Conservation (phyloP, 2,113 vertebrate genomes). For the Rhynchomys soricoides region DNA sequence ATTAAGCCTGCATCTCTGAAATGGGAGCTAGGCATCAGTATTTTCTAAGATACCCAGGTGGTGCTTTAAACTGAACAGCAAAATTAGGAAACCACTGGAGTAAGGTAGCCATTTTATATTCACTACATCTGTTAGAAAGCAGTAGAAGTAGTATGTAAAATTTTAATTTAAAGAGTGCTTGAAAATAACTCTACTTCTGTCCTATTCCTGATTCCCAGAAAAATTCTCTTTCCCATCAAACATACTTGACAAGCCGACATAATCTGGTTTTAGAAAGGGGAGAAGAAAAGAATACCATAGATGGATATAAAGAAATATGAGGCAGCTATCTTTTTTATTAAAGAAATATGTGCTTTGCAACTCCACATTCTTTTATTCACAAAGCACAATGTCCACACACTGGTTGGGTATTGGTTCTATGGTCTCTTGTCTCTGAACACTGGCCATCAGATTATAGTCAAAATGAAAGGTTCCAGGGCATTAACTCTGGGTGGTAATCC, state of each 20-base stretch:
- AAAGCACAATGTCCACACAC: background rate
- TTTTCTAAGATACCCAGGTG: slow-evolving; percentile 38
- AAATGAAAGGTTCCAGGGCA: background rate
- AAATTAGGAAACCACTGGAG: slow-evolving; percentile 16
- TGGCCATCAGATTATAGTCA: background rate
- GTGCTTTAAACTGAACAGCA: slow-evolving; percentile 10
- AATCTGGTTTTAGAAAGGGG: background rate
- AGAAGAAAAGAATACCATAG: background rate
- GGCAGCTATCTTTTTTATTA: background rate
- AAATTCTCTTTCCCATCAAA: background rate
- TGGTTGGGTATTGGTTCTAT: background rate
- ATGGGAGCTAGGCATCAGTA: background rate
- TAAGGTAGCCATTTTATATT: slow-evolving; percentile 47
- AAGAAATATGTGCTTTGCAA: background rate
- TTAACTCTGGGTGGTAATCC: background rate
- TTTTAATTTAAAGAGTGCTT: background rate
- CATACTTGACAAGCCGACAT: background rate
- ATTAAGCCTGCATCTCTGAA: slow-evolving; percentile 23
- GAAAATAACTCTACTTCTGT: background rate
- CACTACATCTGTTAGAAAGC: background rate
- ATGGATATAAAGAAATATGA: background rate
- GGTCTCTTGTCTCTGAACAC: background rate
- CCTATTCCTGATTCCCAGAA: background rate
- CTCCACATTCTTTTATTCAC: background rate
- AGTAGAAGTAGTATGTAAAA: slow-evolving; percentile 31